Percentiles rank a stretch among this genome's conserved stretches.
phyloP scores from a whole-genome alignment of 2,888 invertebrate genomes.

The Polyommatus iphigenia region DNA sequence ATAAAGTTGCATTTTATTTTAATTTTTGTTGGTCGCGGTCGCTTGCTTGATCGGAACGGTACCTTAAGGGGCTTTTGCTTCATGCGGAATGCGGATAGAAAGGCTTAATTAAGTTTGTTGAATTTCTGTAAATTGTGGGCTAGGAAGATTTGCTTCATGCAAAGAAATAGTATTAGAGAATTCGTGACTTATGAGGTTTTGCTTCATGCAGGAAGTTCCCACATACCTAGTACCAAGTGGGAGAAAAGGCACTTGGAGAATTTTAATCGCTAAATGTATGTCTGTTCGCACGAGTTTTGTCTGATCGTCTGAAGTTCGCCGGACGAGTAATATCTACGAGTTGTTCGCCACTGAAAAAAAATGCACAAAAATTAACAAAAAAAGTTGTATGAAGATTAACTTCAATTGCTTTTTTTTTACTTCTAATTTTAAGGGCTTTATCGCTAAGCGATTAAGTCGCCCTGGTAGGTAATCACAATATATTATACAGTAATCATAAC shows the following conservation, averaged over 20 bases:
- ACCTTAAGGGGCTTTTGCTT: not conserved
- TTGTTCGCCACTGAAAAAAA: slow-evolving; percentile 87
- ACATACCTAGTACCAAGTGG: slow-evolving; percentile 3
- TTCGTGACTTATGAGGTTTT: slow-evolving; percentile 15
- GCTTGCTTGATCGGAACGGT: too few relatives aligned
- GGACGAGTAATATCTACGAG: slow-evolving; percentile 87
- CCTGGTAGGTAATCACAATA: too few relatives aligned
- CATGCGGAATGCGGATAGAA: slow-evolving; percentile 1
- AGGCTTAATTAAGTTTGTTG: not conserved
- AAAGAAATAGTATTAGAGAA: not conserved
- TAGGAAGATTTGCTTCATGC: not conserved
- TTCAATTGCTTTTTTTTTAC: too few relatives aligned
- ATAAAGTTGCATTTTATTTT: too few relatives aligned
- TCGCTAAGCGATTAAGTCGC: too few relatives aligned
- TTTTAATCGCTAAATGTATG: slow-evolving; percentile 85
- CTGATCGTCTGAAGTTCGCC: slow-evolving; percentile 88
- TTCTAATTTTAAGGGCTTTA: too few relatives aligned
- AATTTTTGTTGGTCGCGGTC: too few relatives aligned
- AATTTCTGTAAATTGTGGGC: not conserved
- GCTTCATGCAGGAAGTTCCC: not conserved
- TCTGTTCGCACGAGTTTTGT: slow-evolving; percentile 92
- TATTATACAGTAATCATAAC: too few relatives aligned
- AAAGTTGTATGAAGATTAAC: too few relatives aligned
- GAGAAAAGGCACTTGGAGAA: slow-evolving; percentile 65
- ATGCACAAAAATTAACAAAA: not conserved